phyloP scores from a whole-genome alignment of 2,113 vertebrate genomes.

The Rhabdomys dilectus region DNA sequence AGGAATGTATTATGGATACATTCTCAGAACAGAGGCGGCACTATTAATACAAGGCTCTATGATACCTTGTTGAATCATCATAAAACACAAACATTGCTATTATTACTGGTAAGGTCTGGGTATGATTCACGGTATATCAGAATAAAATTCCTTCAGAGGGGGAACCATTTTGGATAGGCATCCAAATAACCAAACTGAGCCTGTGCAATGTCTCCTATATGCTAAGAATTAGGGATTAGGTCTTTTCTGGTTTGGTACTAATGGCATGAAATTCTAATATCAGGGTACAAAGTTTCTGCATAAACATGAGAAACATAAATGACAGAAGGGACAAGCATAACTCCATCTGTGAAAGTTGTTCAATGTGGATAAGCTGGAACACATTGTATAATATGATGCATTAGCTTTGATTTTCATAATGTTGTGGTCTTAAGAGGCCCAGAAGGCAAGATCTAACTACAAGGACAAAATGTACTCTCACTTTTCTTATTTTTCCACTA shows the following conservation, averaged over 20 bases:
- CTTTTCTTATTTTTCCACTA: background rate
- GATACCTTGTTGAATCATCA: constrained; percentile 48
- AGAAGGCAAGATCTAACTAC: background rate
- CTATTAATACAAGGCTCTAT: background rate
- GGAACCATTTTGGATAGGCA: background rate
- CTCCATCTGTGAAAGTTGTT: background rate
- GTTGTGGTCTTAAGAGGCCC: background rate
- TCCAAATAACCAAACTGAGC: background rate
- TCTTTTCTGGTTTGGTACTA: background rate
- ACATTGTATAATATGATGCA: too few relatives aligned
- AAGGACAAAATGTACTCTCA: background rate
- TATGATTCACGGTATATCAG: constrained; percentile 19
- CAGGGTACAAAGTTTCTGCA: background rate
- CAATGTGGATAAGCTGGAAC: background rate
- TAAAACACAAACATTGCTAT: constrained; percentile 22
- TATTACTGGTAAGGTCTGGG: constrained; percentile 18
- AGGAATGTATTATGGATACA: constrained; percentile 58
- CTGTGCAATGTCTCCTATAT: background rate
- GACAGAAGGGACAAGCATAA: background rate
- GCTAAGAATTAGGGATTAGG: background rate
- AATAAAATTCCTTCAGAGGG: background rate
- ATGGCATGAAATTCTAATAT: background rate
- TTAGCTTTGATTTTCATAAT: background rate
- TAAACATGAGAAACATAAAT: background rate
- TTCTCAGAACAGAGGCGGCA: constrained; percentile 64